Base-by-base conservation (phyloP, 1,140 invertebrate species). In the Magallana angulata region DNA sequence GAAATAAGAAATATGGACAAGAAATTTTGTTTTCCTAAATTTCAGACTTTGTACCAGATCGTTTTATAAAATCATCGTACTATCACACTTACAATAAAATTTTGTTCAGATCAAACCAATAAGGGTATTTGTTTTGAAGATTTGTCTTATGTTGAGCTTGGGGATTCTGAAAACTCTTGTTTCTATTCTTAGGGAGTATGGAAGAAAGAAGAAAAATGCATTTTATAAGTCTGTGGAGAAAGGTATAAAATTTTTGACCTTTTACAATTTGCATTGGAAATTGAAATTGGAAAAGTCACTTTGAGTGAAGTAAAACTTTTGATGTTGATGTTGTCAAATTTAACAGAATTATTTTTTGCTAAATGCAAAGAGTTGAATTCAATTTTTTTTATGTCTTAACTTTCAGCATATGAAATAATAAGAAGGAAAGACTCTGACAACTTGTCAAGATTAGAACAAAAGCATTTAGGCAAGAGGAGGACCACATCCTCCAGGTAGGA, bases 221-320 rank as follows among this genome's bases (percentile, higher is more conserved):
- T 91, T 91, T 82, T 58, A 85, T 24, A 88, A 89, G 30, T 87
- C 84, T 81, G 90, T 91, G 14, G 89, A 89, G 76, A 91, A 89
- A 91, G 90, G 91, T 91, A 85, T 30, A 57, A 64, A 30, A n/a
- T 16, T 71, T 57, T 30, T 64, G 9, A 58, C n/a, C 11, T 57
- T 48, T 2, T 48, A 48, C 36, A 48, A 60, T 30, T n/a, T 85
- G 24, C 24, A 24, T 24, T 0, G 62, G n/a, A 16, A 12, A 11
- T 36, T 57, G 14, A 64, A n/a, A 18, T 64, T 12, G 60, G 60
- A 6, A 12, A 1, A 16, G 60, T 11, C n/a, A 16, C 48, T 58
- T 14, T 76, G 5, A 9, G 7, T 85, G 2, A 56, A 24, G 36
- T 6, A 36, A 56, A n/a, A 82, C 76, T 14, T 16, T 16, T 76